Evolutionary conservation across 2,113 vertebrate species (phyloP).

Genomic region (Sebastes fasciatus): DNA sequence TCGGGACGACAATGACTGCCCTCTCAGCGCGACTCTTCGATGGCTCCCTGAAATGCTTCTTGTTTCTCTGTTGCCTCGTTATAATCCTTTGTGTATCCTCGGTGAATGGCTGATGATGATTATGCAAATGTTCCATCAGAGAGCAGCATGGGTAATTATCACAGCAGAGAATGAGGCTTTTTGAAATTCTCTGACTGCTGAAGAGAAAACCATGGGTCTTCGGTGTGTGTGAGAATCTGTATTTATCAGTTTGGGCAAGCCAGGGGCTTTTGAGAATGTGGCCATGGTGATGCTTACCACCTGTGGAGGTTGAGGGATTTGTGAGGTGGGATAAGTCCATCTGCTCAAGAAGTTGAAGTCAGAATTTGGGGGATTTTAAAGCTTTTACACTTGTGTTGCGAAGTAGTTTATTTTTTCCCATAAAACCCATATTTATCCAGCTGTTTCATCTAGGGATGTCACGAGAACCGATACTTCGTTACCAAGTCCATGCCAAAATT

Average conservation of each 20-base stretch:
- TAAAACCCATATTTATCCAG: background rate
- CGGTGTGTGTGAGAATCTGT: conserved; percentile 23
- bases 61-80: conserved; percentile 84
- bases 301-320: conserved; percentile 4
- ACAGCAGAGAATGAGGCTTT: conserved; percentile 78
- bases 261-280: conserved; percentile 13
- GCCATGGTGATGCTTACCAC: conserved; percentile 35
- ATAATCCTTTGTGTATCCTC: conserved; percentile 84
- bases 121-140: conserved; percentile 84
- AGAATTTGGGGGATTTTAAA: background rate
- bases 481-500: no score
- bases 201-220: conserved; percentile 63
- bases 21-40: conserved; percentile 58
- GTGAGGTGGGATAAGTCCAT: conserved; percentile 9
- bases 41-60: conserved; percentile 76
- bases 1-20: conserved; percentile 49
- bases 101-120: conserved; percentile 85
- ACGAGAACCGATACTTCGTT: no score
- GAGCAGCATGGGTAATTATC: conserved; percentile 86
- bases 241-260: conserved; percentile 36
- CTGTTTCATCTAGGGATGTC: background rate
- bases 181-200: conserved; percentile 75
- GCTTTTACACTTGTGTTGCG: background rate
- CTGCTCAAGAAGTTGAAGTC: background rate
- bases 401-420: background rate